These are phyloP conservation scores for Halichondria panicea DNA, from an alignment of 37 sponge, comb jelly and placozoan species.

Conservation along the genomic window DNA sequence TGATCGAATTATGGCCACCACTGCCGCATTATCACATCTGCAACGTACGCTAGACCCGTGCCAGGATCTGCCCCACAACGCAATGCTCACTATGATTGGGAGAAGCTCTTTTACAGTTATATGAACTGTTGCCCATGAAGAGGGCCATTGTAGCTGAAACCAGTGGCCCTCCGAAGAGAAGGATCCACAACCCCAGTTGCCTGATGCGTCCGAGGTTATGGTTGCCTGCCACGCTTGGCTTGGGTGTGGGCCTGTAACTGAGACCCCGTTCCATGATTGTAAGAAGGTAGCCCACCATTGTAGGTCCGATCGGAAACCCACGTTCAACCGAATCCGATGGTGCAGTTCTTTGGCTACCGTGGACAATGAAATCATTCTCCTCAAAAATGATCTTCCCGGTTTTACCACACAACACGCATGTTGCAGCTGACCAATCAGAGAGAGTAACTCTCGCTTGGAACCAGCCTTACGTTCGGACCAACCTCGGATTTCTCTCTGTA, in stretches of 20 bases:
- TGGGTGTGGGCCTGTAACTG: background rate
- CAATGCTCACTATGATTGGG: conserved; percentile 34
- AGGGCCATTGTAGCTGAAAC: conserved; percentile 47
- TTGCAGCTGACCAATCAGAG: conserved; percentile 16
- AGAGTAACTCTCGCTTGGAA: conserved; percentile 20
- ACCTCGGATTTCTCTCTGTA: background rate
- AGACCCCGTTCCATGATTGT: conserved; percentile 47
- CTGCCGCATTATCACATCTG: conserved; percentile 37
- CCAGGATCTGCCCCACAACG: conserved; percentile 22
- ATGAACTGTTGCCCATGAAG: background rate
- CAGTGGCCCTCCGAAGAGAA: conserved; percentile 4
- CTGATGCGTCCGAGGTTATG: conserved; percentile 50
- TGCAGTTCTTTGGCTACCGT: conserved; percentile 4
- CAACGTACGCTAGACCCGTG: background rate
- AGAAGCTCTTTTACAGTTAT: conserved; percentile 57
- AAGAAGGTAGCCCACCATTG: conserved; percentile 54
- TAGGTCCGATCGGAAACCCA: conserved; percentile 47
- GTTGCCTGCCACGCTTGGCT: background rate
- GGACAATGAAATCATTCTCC: conserved; percentile 2
- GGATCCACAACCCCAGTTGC: conserved; percentile 64
- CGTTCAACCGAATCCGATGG: conserved; percentile 47
- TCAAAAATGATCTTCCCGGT: conserved; percentile 40
- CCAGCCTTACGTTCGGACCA: conserved; percentile 18
- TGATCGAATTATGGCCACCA: conserved; percentile 14
- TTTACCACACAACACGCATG: conserved; percentile 37